Evolutionary conservation across 2,797 vertebrate genomes (phyloP).

Genomic region (Peromyscus aztecus): DNA sequence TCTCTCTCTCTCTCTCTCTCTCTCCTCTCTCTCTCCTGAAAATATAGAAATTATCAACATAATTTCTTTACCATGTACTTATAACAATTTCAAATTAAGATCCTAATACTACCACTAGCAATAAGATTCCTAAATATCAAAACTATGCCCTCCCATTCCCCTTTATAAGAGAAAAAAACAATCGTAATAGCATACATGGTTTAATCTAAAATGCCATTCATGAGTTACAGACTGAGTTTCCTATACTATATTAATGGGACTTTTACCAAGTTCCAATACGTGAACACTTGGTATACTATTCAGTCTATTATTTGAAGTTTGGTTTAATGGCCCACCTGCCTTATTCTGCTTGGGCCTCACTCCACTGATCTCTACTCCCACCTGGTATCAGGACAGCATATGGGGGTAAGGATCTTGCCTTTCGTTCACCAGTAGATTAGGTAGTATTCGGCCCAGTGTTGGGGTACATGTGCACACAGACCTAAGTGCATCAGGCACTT

Average conservation of each 20-base stretch:
- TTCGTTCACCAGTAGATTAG: neutral
- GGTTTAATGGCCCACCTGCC: neutral
- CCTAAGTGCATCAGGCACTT: neutral
- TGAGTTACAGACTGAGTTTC: neutral
- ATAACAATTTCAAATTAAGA: conserved; percentile 36
- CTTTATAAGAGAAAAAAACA: neutral
- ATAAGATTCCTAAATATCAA: conserved; percentile 26
- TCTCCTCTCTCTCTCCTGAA: neutral
- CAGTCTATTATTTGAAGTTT: neutral
- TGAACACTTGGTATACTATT: neutral
- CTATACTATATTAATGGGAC: neutral
- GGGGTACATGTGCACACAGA: rapidly evolving
- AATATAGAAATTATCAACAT: conserved; percentile 33
- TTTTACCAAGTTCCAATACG: neutral
- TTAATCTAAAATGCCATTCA: neutral
- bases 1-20: neutral
- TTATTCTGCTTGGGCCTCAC: neutral
- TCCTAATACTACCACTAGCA: neutral
- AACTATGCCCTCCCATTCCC: neutral
- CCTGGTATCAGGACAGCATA: neutral
- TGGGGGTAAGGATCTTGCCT: neutral
- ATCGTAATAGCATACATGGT: neutral
- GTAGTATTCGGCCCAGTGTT: neutral
- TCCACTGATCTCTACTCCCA: neutral
- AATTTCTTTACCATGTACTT: neutral